phyloP scores from a whole-genome alignment of 2,888 invertebrate genomes.

The Melitaea athalia region DNA sequence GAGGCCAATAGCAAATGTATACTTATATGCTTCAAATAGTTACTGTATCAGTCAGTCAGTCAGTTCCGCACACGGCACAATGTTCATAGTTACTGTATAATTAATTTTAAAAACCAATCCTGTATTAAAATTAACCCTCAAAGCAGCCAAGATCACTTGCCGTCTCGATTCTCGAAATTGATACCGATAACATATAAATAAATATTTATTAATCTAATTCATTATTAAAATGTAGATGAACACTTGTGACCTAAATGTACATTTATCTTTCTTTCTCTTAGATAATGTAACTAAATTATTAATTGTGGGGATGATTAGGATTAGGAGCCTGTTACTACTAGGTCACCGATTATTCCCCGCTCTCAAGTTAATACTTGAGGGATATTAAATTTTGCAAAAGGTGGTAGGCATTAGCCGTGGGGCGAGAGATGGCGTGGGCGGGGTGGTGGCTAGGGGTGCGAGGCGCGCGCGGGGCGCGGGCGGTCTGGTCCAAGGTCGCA shows the following conservation, averaged over 20 bases:
- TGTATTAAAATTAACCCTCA: constrained; percentile 16
- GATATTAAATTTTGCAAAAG: constrained; percentile 75
- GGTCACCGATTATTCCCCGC: constrained; percentile 53
- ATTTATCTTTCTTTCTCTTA: background rate
- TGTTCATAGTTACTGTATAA: background rate
- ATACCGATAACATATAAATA: background rate
- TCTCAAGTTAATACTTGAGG: constrained; percentile 52
- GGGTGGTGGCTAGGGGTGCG: constrained; percentile 41
- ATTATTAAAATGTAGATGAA: constrained; percentile 3
- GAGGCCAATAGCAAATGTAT: no score
- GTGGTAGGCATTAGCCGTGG: constrained; percentile 56
- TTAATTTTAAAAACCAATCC: no score
- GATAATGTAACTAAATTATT: background rate
- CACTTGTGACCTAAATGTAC: background rate
- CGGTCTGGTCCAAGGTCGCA: constrained; percentile 78
- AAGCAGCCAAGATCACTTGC: constrained; percentile 22
- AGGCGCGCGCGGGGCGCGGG: constrained; percentile 44
- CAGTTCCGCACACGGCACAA: background rate
- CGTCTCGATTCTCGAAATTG: constrained; percentile 21
- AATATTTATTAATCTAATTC: constrained; percentile 17
- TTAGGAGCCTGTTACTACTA: constrained; percentile 22
- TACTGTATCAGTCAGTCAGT: background rate
- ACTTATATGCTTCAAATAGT: no score
- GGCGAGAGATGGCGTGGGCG: constrained; percentile 57
- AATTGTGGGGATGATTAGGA: constrained; percentile 21